Conservation (phyloP, 2,888 invertebrate species). For the Athalia circularis region DNA sequence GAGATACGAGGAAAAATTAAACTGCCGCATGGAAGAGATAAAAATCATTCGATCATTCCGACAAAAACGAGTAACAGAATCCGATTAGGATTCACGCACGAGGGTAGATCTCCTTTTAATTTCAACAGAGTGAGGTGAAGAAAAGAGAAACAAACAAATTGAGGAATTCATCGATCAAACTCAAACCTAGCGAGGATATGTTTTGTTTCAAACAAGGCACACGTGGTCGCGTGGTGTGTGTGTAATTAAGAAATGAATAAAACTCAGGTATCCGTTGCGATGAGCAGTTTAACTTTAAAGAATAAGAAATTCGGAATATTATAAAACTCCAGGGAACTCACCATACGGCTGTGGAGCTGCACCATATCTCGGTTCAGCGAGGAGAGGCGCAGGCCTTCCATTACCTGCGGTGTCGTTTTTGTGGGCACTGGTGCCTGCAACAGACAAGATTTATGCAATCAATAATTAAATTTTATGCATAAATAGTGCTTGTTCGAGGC, state of each 20-base stretch:
- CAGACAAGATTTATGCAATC: slow-evolving; percentile 61
- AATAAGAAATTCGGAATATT: slow-evolving; percentile 1
- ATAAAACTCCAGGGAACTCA: slow-evolving; percentile 76
- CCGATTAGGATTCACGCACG: not conserved
- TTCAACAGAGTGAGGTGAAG: not conserved
- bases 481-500: slow-evolving; percentile 41
- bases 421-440: slow-evolving; percentile 70
- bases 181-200: slow-evolving; percentile 35
- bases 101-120: not conserved
- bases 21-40: too few species aligned
- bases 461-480: slow-evolving; percentile 37
- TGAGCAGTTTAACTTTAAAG: not conserved
- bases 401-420: slow-evolving; percentile 72
- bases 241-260: not conserved
- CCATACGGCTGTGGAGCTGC: slow-evolving; percentile 92
- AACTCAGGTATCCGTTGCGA: not conserved
- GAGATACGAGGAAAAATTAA: not conserved
- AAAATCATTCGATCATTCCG: too few species aligned
- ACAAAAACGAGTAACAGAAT: too few species aligned
- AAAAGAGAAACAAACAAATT: not conserved
- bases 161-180: not conserved
- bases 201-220: not conserved
- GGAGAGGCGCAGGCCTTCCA: slow-evolving; percentile 85
- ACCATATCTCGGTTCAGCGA: slow-evolving; percentile 92
- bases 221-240: not conserved